phyloP scores from a whole-genome alignment of 2,888 invertebrate species.

The Watsonalla binaria region DNA sequence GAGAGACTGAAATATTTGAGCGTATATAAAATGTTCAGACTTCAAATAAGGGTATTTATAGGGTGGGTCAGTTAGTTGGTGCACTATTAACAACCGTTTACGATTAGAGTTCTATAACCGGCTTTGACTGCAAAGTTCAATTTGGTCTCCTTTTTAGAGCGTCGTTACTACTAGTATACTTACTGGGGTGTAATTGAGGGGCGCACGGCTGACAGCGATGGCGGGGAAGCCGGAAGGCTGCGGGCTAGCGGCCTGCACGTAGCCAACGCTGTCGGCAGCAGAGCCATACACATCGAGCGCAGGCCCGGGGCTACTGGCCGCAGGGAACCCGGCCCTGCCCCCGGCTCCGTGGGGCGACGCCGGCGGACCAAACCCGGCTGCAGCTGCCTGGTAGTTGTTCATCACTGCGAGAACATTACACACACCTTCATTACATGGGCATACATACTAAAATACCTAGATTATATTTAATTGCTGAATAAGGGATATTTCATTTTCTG shows the following conservation, averaged over 20 bases:
- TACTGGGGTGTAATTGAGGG: slow-evolving; percentile 95
- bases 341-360: slow-evolving; percentile 89
- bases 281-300: slow-evolving; percentile 96
- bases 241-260: slow-evolving; percentile 98
- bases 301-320: slow-evolving; percentile 95
- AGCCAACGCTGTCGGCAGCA: slow-evolving; percentile 92
- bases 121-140: no score
- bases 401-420: slow-evolving; percentile 83
- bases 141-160: no score
- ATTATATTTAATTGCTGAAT: no score
- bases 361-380: slow-evolving; percentile 88
- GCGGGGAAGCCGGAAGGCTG: slow-evolving; percentile 97
- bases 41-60: no score
- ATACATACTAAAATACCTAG: no score
- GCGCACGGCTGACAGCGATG: slow-evolving; percentile 95
- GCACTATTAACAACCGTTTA: no score
- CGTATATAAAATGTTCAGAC: no score
- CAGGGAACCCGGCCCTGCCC: slow-evolving; percentile 89
- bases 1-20: neutral
- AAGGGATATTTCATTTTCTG: no score
- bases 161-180: slow-evolving; percentile 47
- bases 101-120: no score
- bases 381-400: slow-evolving; percentile 96
- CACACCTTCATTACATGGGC: neutral
- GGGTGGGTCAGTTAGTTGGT: no score